Percentiles rank a stretch among this genome's conserved stretches.
phyloP scores from a whole-genome alignment of 1,140 invertebrate species.

The Tetranychus cinnabarinus region DNA sequence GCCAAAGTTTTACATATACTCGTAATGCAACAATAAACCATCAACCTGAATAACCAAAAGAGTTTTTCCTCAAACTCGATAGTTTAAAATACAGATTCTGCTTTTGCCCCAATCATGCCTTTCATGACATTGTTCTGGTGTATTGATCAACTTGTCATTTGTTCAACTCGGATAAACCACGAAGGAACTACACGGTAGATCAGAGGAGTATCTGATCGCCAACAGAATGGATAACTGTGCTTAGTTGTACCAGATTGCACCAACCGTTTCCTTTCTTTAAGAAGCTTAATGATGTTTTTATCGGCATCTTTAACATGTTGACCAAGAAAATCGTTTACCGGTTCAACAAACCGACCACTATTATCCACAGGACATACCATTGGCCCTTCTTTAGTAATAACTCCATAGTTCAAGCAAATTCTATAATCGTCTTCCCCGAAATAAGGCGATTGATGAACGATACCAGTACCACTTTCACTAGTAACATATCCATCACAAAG shows the following conservation, averaged over 20 bases:
- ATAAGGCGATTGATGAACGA: constrained; percentile 96
- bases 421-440: constrained; percentile 94
- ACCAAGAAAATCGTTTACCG: constrained; percentile 68
- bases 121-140: too few species aligned
- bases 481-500: constrained; percentile 81
- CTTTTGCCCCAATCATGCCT: too few species aligned
- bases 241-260: constrained; percentile 49
- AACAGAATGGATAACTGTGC: constrained; percentile 97
- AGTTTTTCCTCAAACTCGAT: too few species aligned
- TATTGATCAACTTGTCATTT: constrained; percentile 59
- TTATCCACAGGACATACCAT: constrained; percentile 85
- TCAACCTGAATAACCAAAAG: too few species aligned
- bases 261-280: constrained; percentile 50
- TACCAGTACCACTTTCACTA: constrained; percentile 86
- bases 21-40: too few species aligned
- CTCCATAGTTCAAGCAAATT: constrained; percentile 51
- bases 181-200: constrained; percentile 90
- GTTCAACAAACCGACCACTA: constrained; percentile 56
- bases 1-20: too few species aligned
- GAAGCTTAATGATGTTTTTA: constrained; percentile 55
- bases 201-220: constrained; percentile 93
- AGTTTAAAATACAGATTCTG: too few species aligned
- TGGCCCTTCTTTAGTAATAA: constrained; percentile 59
- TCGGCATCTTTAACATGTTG: constrained; percentile 77
- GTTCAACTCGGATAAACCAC: constrained; percentile 91